These are phyloP conservation scores for Trididemnum clinides DNA, from an alignment of 23 tunicate species.

Conservation along the genomic window DNA sequence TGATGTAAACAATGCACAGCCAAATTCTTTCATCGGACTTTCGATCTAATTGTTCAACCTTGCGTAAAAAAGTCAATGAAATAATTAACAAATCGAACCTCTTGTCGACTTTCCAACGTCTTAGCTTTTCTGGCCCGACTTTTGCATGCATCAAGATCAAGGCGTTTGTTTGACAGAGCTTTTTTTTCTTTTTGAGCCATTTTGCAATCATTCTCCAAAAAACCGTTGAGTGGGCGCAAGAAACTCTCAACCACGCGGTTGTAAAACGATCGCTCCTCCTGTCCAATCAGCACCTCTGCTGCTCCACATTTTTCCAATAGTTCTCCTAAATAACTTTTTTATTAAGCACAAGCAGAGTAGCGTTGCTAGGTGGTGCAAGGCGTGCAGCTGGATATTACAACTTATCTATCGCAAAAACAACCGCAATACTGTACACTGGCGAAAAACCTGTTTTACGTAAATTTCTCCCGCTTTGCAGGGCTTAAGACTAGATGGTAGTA, in stretches of 20 bases:
- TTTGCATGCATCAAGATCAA: conserved; percentile 96
- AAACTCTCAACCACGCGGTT: conserved; percentile 55
- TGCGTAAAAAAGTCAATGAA: too few relatives aligned
- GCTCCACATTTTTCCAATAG: conserved; percentile 67
- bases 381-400: too few relatives aligned
- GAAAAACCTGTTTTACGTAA: not conserved
- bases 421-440: too few relatives aligned
- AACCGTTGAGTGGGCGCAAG: conserved; percentile 69
- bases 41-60: too few relatives aligned
- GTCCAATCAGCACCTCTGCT: conserved; percentile 71
- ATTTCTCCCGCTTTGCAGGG: too few relatives aligned
- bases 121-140: conserved; percentile 79
- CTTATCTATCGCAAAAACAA: too few relatives aligned
- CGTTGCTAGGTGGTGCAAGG: too few relatives aligned
- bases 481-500: too few relatives aligned
- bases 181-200: conserved; percentile 89
- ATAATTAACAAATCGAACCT: conserved; percentile 17
- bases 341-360: too few relatives aligned
- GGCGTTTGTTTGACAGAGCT: conserved; percentile 82
- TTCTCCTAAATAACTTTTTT: conserved; percentile 44
- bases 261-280: conserved; percentile 68
- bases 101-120: conserved; percentile 62
- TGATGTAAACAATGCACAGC: too few relatives aligned
- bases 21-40: too few relatives aligned
- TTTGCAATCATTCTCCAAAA: conserved; percentile 93